Base-by-base conservation (phyloP, 1,140 invertebrate species). In the Sycobia sp. region DNA sequence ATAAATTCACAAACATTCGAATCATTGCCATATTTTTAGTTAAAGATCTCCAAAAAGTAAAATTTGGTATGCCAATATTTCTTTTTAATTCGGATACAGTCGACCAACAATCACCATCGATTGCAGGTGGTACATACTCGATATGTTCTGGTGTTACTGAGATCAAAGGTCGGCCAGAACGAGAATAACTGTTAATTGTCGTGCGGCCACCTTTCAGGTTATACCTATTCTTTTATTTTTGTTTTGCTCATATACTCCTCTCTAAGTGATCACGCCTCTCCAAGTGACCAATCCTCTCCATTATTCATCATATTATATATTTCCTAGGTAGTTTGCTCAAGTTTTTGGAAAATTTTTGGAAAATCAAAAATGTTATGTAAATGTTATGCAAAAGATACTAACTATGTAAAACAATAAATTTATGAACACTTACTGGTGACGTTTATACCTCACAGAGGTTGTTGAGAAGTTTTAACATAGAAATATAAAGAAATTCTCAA, bases 1-100 rank as follows among this genome's bases (percentile, higher is more conserved):
- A 77, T 70, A 66, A 73, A 74, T 67, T 67, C 46, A 67, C 66
- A 50, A 47, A 66, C 50, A 73, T 55, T 58, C 71, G 75, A 64
- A 50, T 66, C 61, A 75, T 67, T 44, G 60, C 47, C 53, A 74
- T 71, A 69, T 70, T 20, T n/a, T 58, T 20, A 18, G 43, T 64
- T 60, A 71, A 67, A 65, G 71, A 71, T 44, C 39, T 16, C 41
- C 66, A 41, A 51, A 68, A 59, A 34, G 62, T 56, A 67, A 32
- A 55, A 59, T 67, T 67, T 50, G 55, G 62, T 49, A 72, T 68
- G 39, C 50, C 69, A 65, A 62, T 61, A 49, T 60, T 62, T 63
- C 62, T 47, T 58, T 55, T 66, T 66, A 59, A 27, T 64, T 71
- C 63, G 20, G 43, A 36, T 50, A 65, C 60, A 65, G 70, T 73